A percentile compares a stretch with the other conserved stretches of the same genome.
These are phyloP conservation scores for Drosophila ambigua DNA, from an alignment of 1,140 invertebrate genomes.

Conservation along the genomic window DNA sequence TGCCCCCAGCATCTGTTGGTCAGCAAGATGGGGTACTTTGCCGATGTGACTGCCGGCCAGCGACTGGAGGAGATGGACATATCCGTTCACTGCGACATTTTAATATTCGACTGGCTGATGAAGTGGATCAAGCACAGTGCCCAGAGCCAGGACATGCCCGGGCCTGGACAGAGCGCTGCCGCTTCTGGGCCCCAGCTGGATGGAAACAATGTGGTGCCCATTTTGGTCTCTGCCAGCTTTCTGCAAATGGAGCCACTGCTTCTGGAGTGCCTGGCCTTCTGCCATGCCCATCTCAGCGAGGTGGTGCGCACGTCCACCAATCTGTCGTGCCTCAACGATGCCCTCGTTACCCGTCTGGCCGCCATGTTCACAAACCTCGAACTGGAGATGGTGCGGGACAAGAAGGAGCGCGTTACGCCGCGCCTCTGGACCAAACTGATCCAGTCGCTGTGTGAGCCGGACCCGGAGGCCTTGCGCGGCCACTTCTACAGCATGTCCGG, in stretches of 20 bases:
- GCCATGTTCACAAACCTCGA: conserved; percentile 92
- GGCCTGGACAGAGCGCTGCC: conserved; percentile 28
- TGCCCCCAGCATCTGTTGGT: conserved; percentile 94
- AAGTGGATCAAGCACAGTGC: conserved; percentile 93
- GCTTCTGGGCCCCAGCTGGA: conserved; percentile 88
- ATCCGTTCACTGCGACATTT: conserved; percentile 97
- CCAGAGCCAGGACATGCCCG: conserved; percentile 69
- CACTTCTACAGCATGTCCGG: conserved; percentile 91
- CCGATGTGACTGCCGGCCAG: conserved; percentile 93
- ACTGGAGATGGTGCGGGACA: conserved; percentile 90
- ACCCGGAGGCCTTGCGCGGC: conserved; percentile 89
- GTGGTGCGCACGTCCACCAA: conserved; percentile 91
- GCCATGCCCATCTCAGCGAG: conserved; percentile 91
- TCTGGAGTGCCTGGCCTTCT: conserved; percentile 91
- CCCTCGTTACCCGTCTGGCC: conserved; percentile 88
- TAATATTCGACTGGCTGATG: conserved; percentile 98
- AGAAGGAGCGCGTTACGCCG: conserved; percentile 93
- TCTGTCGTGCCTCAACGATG: conserved; percentile 92
- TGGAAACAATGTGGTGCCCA: conserved; percentile 93
- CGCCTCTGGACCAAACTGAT: conserved; percentile 93
- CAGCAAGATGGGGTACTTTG: conserved; percentile 97
- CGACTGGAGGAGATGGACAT: conserved; percentile 97
- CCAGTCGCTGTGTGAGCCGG: conserved; percentile 88
- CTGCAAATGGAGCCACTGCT: conserved; percentile 95
- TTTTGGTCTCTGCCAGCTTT: conserved; percentile 96